Conservation (phyloP, 1,140 invertebrate species). For the Polypedilum pembai region DNA sequence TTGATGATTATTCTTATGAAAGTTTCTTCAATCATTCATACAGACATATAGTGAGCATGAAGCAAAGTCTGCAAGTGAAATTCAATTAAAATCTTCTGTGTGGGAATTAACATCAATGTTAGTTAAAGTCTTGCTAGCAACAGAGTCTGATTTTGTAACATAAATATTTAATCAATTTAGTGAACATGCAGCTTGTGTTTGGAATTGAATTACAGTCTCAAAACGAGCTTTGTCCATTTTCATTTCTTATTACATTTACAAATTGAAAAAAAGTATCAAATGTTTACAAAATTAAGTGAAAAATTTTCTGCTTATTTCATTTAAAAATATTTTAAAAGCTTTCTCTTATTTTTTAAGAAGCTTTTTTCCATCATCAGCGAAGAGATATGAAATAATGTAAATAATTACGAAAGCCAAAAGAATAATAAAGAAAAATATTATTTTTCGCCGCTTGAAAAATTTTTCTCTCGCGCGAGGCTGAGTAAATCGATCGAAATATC, state of each 20-base stretch:
- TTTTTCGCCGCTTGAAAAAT: neutral
- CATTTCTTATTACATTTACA: too few relatives aligned
- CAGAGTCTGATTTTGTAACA: neutral
- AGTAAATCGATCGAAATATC: constrained; percentile 25
- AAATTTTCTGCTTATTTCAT: too few relatives aligned
- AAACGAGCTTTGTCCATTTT: too few relatives aligned
- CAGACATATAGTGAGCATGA: too few relatives aligned
- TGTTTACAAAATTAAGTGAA: too few relatives aligned
- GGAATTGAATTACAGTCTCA: too few relatives aligned
- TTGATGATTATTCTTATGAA: too few relatives aligned
- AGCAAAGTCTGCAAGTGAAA: neutral
- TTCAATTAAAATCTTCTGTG: constrained; percentile 1
- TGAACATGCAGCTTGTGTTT: too few relatives aligned
- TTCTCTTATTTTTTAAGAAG: too few relatives aligned
- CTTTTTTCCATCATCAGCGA: neutral
- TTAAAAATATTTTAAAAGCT: too few relatives aligned
- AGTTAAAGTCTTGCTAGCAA: neutral
- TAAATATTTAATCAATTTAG: constrained; percentile 19
- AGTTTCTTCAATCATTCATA: too few relatives aligned
- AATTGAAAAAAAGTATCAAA: too few relatives aligned
- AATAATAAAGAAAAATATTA: neutral
- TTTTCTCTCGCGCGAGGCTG: neutral
- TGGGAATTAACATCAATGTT: neutral
- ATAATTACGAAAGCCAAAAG: neutral
- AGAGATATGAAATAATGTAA: neutral